These are phyloP conservation scores for Enchytraeus crypticus DNA, from an alignment of 2,888 invertebrate species.

Conservation along the genomic window DNA sequence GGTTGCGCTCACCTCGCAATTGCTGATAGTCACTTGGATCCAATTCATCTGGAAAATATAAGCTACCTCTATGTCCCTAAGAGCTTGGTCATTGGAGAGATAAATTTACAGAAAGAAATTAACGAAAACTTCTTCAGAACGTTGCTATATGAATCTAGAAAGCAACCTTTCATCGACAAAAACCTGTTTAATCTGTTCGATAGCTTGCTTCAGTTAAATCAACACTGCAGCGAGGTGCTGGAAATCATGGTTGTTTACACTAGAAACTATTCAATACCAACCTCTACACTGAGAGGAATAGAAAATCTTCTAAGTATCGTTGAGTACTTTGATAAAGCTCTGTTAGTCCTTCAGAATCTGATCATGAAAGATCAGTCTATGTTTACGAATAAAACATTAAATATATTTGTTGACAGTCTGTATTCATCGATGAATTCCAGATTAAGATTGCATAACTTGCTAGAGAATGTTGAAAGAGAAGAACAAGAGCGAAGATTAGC, in stretches of 20 bases:
- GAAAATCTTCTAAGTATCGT: background rate
- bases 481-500: too few species aligned
- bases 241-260: background rate
- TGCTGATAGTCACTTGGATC: background rate
- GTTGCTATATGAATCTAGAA: background rate
- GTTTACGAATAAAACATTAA: background rate
- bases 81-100: background rate
- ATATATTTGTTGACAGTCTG: background rate
- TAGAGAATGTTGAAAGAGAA: too few species aligned
- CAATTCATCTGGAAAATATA: background rate
- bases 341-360: background rate
- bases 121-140: background rate
- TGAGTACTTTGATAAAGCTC: background rate
- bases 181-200: background rate
- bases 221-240: background rate
- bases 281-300: background rate
- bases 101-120: background rate
- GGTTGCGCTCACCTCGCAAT: background rate
- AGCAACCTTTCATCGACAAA: background rate
- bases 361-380: background rate
- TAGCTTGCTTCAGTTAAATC: background rate
- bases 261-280: background rate
- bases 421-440: background rate
- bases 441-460: too few species aligned
- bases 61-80: background rate